Conservation (phyloP, 2,888 invertebrate species). For the Perithous albicinctus region DNA sequence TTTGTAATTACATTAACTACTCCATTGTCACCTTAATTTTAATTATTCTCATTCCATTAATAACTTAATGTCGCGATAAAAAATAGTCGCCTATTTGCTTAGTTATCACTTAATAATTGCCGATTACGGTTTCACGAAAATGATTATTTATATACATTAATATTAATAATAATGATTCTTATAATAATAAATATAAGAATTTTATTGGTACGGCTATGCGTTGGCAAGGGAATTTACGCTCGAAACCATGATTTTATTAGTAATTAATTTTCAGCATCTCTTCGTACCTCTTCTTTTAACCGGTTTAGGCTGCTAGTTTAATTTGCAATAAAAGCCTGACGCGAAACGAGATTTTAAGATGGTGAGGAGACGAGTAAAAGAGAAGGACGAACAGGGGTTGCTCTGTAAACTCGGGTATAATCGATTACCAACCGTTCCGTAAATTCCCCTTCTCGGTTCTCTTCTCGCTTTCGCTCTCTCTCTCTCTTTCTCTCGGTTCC, state of each 20-base stretch:
- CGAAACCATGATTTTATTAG: neutral
- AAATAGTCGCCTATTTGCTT: too few relatives aligned
- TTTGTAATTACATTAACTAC: too few relatives aligned
- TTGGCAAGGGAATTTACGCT: neutral
- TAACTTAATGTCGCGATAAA: too few relatives aligned
- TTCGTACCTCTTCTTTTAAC: neutral
- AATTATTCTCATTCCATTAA: too few relatives aligned
- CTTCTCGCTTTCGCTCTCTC: too few relatives aligned
- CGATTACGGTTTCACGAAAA: too few relatives aligned
- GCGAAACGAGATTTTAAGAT: conserved; percentile 10
- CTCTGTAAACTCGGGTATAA: conserved; percentile 60
- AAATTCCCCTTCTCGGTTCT: conserved; percentile 35
- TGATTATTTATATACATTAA: neutral
- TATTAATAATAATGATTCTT: neutral
- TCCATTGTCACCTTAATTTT: too few relatives aligned
- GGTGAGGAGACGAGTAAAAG: conserved; percentile 29
- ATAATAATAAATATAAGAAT: neutral
- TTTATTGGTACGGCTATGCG: neutral
- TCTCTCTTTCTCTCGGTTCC: conserved; percentile 10
- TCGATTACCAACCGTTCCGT: conserved; percentile 60
- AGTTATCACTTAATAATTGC: too few relatives aligned
- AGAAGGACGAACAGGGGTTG: conserved; percentile 43
- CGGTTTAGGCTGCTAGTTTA: neutral
- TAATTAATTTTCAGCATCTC: conserved; percentile 12
- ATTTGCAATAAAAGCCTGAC: conserved; percentile 1